Evolutionary conservation across 2,888 invertebrate genomes (phyloP).

Genomic region (Drosophila falleni): DNA sequence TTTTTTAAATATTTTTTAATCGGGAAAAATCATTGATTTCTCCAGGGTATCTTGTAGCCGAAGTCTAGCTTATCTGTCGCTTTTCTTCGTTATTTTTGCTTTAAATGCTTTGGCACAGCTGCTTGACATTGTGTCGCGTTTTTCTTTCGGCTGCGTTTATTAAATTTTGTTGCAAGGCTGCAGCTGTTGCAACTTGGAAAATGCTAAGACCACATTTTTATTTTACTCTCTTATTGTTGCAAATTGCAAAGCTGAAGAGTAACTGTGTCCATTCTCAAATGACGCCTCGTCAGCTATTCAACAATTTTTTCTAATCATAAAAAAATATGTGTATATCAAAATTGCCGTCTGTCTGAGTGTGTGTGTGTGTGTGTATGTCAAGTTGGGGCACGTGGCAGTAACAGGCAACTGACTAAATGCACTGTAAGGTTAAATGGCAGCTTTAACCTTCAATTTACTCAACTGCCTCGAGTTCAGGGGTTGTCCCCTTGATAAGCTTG

Average conservation of each 20-base stretch:
- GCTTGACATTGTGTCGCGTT: constrained; percentile 37
- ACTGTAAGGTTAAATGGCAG: constrained; percentile 62
- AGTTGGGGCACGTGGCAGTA: constrained; percentile 23
- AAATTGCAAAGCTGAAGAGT: neutral
- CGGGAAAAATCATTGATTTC: too few species aligned
- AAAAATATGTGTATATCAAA: constrained; percentile 31
- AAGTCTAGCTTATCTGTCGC: too few species aligned
- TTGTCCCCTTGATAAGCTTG: constrained; percentile 60
- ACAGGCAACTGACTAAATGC: constrained; percentile 24
- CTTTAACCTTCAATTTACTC: constrained; percentile 62
- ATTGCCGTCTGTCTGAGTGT: constrained; percentile 4
- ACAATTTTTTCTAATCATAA: constrained; percentile 35
- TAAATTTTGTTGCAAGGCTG: constrained; percentile 50
- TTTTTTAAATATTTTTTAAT: too few species aligned
- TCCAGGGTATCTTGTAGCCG: constrained; percentile 19
- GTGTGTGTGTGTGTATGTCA: neutral
- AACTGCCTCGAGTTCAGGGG: constrained; percentile 28
- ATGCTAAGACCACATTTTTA: constrained; percentile 40
- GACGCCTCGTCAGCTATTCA: constrained; percentile 63
- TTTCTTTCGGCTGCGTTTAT: constrained; percentile 34
- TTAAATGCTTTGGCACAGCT: constrained; percentile 47
- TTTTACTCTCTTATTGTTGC: constrained; percentile 8
- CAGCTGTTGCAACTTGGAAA: constrained; percentile 14
- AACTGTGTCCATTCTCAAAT: constrained; percentile 36
- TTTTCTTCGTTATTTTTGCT: constrained; percentile 10